Conservation (phyloP, 92 coral and sea anemone species). For the Siderastrea radians region DNA sequence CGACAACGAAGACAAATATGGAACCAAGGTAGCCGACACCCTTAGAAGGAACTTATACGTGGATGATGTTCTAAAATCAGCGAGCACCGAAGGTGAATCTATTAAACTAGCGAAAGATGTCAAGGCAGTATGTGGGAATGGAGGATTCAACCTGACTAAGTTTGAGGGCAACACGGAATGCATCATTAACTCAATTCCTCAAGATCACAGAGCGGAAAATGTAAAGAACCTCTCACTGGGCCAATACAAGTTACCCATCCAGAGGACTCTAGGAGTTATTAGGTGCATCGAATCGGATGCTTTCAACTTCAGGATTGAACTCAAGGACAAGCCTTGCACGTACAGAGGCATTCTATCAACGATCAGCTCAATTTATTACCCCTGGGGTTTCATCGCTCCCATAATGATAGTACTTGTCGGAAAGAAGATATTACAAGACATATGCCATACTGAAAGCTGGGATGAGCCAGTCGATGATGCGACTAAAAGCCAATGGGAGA, state of each 20-base stretch:
- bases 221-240: constrained; percentile 44
- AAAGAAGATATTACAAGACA: constrained; percentile 59
- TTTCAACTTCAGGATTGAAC: constrained; percentile 34
- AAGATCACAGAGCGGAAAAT: constrained; percentile 50
- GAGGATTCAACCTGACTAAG: constrained; percentile 72
- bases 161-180: constrained; percentile 49
- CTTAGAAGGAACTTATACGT: not conserved
- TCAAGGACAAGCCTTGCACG: constrained; percentile 60
- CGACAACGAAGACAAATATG: not conserved
- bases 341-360: not conserved
- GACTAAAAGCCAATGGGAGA: too few relatives aligned
- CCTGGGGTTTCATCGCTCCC: constrained; percentile 49
- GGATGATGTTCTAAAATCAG: too few relatives aligned
- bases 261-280: constrained; percentile 51
- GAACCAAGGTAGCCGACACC: not conserved
- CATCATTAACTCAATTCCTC: constrained; percentile 34
- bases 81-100: too few relatives aligned
- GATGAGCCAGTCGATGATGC: constrained; percentile 34
- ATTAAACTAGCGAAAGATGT: constrained; percentile 1
- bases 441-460: constrained; percentile 48
- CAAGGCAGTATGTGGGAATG: constrained; percentile 42
- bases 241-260: constrained; percentile 52
- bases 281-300: constrained; percentile 58
- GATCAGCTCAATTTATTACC: constrained; percentile 44
- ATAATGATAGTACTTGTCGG: constrained; percentile 36